phyloP scores from a whole-genome alignment of 2,113 vertebrate genomes.

The Tragelaphus scriptus region DNA sequence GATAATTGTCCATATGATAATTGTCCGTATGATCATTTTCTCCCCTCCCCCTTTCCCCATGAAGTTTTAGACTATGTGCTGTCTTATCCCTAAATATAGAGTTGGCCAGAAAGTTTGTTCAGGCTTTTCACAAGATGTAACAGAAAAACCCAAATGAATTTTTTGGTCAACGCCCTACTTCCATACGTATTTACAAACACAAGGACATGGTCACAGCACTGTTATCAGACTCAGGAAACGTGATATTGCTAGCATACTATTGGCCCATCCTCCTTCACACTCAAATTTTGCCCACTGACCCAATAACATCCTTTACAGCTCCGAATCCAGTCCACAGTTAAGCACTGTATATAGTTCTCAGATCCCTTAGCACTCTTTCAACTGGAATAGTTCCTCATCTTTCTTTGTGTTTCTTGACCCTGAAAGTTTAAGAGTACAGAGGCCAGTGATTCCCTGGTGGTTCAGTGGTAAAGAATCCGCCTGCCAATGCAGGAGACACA shows the following conservation, averaged over 20 bases:
- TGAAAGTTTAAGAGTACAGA: background rate
- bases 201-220: background rate
- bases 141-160: background rate
- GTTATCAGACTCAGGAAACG: background rate
- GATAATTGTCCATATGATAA: background rate
- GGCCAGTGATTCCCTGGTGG: background rate
- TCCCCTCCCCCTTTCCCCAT: background rate
- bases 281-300: background rate
- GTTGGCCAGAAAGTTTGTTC: background rate
- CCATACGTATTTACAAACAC: background rate
- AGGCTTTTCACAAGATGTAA: background rate
- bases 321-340: too few species aligned
- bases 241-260: background rate
- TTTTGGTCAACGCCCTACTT: background rate
- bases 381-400: background rate
- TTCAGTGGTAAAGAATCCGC: background rate
- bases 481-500: background rate
- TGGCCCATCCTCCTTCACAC: background rate
- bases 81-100: background rate
- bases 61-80: background rate
- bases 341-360: background rate
- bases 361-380: background rate
- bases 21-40: background rate
- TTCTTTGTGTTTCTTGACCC: background rate
- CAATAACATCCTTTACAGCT: background rate